Evolutionary conservation across 2,113 vertebrate species (phyloP).

Genomic region (Callorhinus ursinus): DNA sequence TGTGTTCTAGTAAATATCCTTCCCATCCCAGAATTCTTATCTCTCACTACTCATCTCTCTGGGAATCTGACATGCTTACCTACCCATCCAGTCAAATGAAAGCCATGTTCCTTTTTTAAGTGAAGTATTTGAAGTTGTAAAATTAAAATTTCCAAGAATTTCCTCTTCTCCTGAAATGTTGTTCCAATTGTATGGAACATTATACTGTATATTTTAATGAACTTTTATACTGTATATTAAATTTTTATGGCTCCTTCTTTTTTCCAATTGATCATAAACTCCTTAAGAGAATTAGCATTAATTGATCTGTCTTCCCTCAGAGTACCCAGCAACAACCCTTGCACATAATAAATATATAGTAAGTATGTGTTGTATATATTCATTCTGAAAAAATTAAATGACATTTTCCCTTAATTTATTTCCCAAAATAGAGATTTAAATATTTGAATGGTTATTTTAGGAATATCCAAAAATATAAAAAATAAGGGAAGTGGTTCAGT

Average conservation of each 20-base stretch:
- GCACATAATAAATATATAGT: not conserved
- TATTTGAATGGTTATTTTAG: conserved; percentile 18
- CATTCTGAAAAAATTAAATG: not conserved
- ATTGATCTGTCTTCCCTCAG: not conserved
- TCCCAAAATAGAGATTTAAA: not conserved
- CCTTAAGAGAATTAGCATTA: not conserved
- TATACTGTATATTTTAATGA: not conserved
- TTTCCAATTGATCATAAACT: not conserved
- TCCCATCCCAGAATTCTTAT: not conserved
- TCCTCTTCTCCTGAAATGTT: not conserved
- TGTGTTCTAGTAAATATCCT: not conserved
- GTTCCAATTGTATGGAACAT: not conserved
- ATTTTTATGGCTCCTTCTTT: not conserved
- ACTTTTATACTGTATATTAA: not conserved
- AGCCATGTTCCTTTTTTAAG: not conserved
- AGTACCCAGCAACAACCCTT: not conserved
- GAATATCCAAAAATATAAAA: not conserved
- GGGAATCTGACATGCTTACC: not conserved
- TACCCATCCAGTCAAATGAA: not conserved
- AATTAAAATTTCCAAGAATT: not conserved
- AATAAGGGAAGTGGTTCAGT: not conserved
- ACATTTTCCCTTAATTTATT: not conserved
- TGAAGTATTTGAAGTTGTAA: not conserved
- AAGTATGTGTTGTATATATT: not conserved
- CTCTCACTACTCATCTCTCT: not conserved